These are phyloP conservation scores for Microctonus aethiopoides DNA, from an alignment of 2,888 invertebrate species.

Conservation along the genomic window DNA sequence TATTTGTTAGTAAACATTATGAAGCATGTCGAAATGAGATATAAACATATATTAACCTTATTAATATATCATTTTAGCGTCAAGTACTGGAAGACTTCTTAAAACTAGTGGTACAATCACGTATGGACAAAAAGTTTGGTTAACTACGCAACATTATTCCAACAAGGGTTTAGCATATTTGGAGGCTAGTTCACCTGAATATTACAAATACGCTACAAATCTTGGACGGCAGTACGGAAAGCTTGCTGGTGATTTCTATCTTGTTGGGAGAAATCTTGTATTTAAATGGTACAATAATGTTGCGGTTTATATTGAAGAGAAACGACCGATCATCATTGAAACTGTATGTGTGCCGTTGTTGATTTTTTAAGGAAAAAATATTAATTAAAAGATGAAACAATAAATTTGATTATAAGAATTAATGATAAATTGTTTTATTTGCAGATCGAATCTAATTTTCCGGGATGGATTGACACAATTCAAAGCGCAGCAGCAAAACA, in stretches of 20 bases:
- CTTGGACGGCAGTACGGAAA: constrained; percentile 73
- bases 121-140: constrained; percentile 74
- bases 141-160: constrained; percentile 72
- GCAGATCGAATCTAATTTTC: constrained; percentile 78
- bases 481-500: constrained; percentile 67
- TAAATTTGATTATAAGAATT: background rate
- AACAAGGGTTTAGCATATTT: constrained; percentile 76
- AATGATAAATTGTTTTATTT: constrained; percentile 20
- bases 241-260: constrained; percentile 71
- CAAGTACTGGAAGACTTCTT: constrained; percentile 74
- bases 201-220: constrained; percentile 71
- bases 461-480: constrained; percentile 76
- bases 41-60: constrained; percentile 1
- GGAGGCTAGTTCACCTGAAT: constrained; percentile 77
- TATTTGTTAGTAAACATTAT: constrained; percentile 12
- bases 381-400: background rate
- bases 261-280: constrained; percentile 70
- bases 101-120: constrained; percentile 75
- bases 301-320: constrained; percentile 69
- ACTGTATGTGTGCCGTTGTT: constrained; percentile 67
- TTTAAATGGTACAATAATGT: constrained; percentile 68
- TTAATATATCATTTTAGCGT: constrained; percentile 67
- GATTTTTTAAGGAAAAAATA: background rate
- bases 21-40: constrained; percentile 1
- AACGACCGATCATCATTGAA: constrained; percentile 69